Evolutionary conservation across 2,888 invertebrate species (phyloP).

Genomic region (Oscheius sp.): DNA sequence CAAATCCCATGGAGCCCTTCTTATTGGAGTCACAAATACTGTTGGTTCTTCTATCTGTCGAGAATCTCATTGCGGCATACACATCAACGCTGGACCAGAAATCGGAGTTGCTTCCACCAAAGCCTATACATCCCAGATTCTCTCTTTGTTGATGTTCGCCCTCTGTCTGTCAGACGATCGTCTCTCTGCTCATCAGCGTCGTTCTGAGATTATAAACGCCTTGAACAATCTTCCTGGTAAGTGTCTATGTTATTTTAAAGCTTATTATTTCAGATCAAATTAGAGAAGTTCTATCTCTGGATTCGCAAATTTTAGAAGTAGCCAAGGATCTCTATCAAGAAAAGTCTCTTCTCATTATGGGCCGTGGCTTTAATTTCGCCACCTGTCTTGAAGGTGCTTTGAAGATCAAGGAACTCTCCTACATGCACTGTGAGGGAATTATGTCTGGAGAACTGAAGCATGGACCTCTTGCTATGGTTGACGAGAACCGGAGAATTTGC

Average conservation of each 20-base stretch:
- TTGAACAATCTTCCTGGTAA: constrained; percentile 80
- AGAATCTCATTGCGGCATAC: constrained; percentile 97
- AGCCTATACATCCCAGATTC: constrained; percentile 98
- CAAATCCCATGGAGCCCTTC: constrained; percentile 93
- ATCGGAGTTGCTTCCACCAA: constrained; percentile 99
- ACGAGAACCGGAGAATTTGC: constrained; percentile 95
- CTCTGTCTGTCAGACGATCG: constrained; percentile 97
- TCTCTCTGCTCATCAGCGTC: constrained; percentile 85
- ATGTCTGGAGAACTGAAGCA: constrained; percentile 99
- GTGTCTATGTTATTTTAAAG: too few species aligned
- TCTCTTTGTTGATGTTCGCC: constrained; percentile 97
- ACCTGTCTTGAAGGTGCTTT: constrained; percentile 91
- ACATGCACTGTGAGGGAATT: constrained; percentile 99
- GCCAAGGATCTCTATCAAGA: constrained; percentile 90
- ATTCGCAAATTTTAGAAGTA: constrained; percentile 84
- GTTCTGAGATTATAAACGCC: constrained; percentile 86
- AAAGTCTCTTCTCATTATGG: constrained; percentile 95
- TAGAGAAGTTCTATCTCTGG: constrained; percentile 86
- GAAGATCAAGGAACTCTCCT: constrained; percentile 83
- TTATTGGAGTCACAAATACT: constrained; percentile 97
- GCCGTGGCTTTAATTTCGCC: constrained; percentile 96
- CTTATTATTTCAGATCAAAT: constrained; percentile 79
- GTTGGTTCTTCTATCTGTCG: constrained; percentile 97
- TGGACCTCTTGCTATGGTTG: constrained; percentile 95
- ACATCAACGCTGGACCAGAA: constrained; percentile 99